phyloP scores from a whole-genome alignment of 2,888 invertebrate species.

The Ormia ochracea region DNA sequence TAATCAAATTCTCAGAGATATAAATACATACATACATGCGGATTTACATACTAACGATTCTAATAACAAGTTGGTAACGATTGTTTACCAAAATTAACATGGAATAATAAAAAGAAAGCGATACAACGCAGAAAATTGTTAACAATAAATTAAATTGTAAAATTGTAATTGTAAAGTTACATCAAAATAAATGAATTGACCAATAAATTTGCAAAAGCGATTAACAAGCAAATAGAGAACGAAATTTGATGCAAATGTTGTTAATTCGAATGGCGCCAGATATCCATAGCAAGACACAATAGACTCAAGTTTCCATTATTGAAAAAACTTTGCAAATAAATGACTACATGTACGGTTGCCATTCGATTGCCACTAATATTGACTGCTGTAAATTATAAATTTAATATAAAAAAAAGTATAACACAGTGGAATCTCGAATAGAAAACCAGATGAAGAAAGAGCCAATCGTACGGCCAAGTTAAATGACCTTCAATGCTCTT shows the following conservation, averaged over 20 bases:
- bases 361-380: slow-evolving; percentile 34
- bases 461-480: no score
- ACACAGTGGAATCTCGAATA: no score
- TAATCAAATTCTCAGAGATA: slow-evolving; percentile 52
- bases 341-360: slow-evolving; percentile 6
- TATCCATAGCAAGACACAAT: slow-evolving; percentile 45
- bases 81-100: slow-evolving; percentile 1
- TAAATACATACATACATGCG: background rate
- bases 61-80: no score
- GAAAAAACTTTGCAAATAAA: background rate
- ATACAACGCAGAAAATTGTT: slow-evolving; percentile 1
- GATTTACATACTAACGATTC: no score
- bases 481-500: no score
- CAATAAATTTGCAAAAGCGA: slow-evolving; percentile 42
- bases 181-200: slow-evolving; percentile 57
- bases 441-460: no score
- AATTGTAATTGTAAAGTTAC: slow-evolving; percentile 49
- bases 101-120: slow-evolving; percentile 17
- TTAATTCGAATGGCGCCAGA: slow-evolving; percentile 54
- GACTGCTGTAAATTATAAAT: slow-evolving; percentile 50
- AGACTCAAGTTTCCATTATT: slow-evolving; percentile 24
- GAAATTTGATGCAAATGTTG: slow-evolving; percentile 56
- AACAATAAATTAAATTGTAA: slow-evolving; percentile 51
- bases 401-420: slow-evolving; percentile 12
- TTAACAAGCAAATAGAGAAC: slow-evolving; percentile 38